Percentiles rank a stretch among this genome's conserved stretches.
phyloP scores from a whole-genome alignment of 1,140 invertebrate genomes.

The Oncopodura yosiiana region DNA sequence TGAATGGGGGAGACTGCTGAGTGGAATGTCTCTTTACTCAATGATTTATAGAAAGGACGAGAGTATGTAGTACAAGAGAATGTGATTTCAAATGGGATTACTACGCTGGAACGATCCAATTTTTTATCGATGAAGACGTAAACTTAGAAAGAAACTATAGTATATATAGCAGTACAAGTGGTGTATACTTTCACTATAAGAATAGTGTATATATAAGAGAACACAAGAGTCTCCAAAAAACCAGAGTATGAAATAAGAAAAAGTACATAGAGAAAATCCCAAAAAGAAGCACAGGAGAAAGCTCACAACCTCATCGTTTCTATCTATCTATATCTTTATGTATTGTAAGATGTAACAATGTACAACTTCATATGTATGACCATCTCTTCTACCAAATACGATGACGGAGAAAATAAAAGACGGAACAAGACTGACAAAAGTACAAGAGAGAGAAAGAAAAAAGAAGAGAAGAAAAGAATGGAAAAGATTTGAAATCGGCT shows the following conservation, averaged over 20 bases:
- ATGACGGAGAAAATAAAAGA: too few species aligned
- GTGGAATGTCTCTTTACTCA: slow-evolving; percentile 25
- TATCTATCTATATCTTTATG: too few species aligned
- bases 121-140: slow-evolving; percentile 22
- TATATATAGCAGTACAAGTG: too few species aligned
- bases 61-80: slow-evolving; percentile 17
- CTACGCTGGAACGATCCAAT: slow-evolving; percentile 16
- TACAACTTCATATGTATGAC: too few species aligned
- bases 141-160: too few species aligned
- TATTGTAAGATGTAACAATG: too few species aligned
- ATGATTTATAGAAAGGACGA: slow-evolving; percentile 33
- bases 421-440: too few species aligned
- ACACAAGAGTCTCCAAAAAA: background rate
- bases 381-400: too few species aligned
- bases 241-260: slow-evolving; percentile 2
- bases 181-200: too few species aligned
- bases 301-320: too few species aligned
- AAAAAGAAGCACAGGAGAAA: too few species aligned
- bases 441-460: background rate
- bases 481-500: slow-evolving; percentile 7
- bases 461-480: slow-evolving; percentile 1
- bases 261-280: background rate
- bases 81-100: slow-evolving; percentile 23
- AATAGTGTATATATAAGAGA: background rate
- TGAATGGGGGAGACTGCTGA: background rate